Evolutionary conservation across 2,113 vertebrate genomes (phyloP), one percentile per base, ranked within the genome.

Genomic region (Megaceryle torquata): DNA sequence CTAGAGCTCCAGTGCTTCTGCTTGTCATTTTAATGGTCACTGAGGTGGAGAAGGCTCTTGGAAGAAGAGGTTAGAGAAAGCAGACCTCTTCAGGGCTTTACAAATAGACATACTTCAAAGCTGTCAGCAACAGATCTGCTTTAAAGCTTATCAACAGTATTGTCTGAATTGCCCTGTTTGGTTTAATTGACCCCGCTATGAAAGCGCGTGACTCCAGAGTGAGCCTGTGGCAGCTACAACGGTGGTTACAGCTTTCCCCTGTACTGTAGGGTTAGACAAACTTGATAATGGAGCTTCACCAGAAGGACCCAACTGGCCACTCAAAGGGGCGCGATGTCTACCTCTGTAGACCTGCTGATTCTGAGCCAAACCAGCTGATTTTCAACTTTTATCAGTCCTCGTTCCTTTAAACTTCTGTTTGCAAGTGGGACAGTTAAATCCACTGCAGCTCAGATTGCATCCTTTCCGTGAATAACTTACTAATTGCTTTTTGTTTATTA

Each of bases 401-500:
- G 31, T 46, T 89, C 16, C 75, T 57, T 61, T 28, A 15, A 57
- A 69, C 56, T 64, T 82, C 43, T 13, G 5, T 57, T 82, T 91
- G 43, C 57, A 86, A 87, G 74, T 22, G 26, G 91, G 72, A 71
- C 48, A 46, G 37, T 59, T 69, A 79, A 64, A 77, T 46, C 89
- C 74, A 18, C 51, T 57, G 72, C 74, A 79, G 69, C 67, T 93
- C 93, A 67, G 54, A 59, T 82, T 86, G 86, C 60, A 50, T 39
- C 60, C 37, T 92, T 61, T 61, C 92, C 28, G 6, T 67, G 29
- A 94, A 85, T 87, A 74, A 69, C 76, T 68, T 54, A 92, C 89
- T 94, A 94, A 97, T 80, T 91, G 79, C 88, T 96, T 94, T 97
- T 98, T 98, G 95, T 90, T 97, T 97, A 76, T 94, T 93, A 84